Base-by-base conservation (phyloP, 1,140 invertebrate genomes). In the Trissolcus basalis region DNA sequence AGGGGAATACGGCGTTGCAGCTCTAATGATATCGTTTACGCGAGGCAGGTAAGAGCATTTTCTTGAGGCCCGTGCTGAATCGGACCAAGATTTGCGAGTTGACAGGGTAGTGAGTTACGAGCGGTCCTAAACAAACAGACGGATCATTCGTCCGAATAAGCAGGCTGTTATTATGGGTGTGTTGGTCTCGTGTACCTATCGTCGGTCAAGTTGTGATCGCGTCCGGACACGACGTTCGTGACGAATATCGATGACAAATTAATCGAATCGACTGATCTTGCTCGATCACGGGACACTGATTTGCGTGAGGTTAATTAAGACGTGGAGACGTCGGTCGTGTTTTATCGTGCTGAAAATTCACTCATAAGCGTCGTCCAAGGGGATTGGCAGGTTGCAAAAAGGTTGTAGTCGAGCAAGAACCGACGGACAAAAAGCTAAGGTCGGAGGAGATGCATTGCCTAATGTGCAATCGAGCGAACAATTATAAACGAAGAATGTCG, bases 391-490 rank as follows among this genome's bases (percentile, higher is more conserved):
- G 19, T 27, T 27, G 19, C 19, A 27, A 64, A 49, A 16, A 41
- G 41, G 33, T 45, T 16, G 44, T 61, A 61, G 61, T 56, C 50
- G 45, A 58, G 54, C 60, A 72, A 73, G 59, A 73, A 67, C 50
- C 36, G 10, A 44, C 11, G 55, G 36, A 39, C 50, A 70, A 53
- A 61, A 68, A 68, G 19, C 54, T 36, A 53, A 63, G 58, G 51
- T 39, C 53, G 65, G 60, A 55, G 65, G 60, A 55, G 65, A 70
- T 70, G 65, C 65, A 76, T 67, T 67, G 73, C 55, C 68, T 63
- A 71, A 77, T 67, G 74, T 67, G 74, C 67, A 77, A 77, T 77
- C 67, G 63, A 77, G 74, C 74, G 69, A 72, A 70, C 69, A 78
- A 68, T 77, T 77, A 77, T 77, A 69, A 78, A 59, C 55, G 69